phyloP scores from a whole-genome alignment of 2,113 vertebrate species.

The Stigmatopora nigra region DNA sequence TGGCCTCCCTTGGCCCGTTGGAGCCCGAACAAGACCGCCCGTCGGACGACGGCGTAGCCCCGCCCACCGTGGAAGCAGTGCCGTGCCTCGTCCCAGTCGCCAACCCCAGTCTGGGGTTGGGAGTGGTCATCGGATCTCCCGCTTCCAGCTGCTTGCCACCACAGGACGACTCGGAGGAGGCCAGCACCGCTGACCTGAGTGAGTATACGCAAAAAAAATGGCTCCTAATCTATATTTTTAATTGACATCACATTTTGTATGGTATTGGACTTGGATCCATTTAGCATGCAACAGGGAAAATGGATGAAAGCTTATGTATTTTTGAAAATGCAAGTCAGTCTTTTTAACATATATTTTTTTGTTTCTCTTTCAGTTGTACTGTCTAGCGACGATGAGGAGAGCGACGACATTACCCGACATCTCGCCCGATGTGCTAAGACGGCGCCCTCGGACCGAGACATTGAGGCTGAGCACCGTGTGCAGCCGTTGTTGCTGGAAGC shows the following conservation, averaged over 20 bases:
- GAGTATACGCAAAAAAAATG: conserved; percentile 34
- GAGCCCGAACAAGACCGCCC: conserved; percentile 17
- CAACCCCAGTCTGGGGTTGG: not conserved
- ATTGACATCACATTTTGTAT: not conserved
- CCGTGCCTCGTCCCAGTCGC: conserved; percentile 2
- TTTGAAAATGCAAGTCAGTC: not conserved
- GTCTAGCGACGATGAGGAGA: conserved; percentile 69
- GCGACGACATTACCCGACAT: not conserved
- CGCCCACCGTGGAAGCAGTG: conserved; percentile 41
- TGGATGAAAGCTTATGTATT: not conserved
- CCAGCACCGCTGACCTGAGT: conserved; percentile 55
- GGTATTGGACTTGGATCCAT: not conserved
- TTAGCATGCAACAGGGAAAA: not conserved
- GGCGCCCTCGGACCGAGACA: conserved; percentile 12
- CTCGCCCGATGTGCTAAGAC: not conserved
- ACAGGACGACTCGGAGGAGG: conserved; percentile 21
- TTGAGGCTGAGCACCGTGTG: not conserved
- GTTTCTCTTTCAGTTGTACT: conserved; percentile 61
- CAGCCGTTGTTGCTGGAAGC: not conserved
- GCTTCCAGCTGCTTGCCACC: not conserved
- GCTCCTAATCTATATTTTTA: too few relatives aligned
- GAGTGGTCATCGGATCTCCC: not conserved
- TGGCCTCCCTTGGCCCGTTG: not conserved
- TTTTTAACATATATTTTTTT: not conserved
- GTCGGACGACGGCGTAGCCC: conserved; percentile 28